Evolutionary conservation across 2,113 vertebrate genomes (phyloP).

Genomic region (Engystomops pustulosus): DNA sequence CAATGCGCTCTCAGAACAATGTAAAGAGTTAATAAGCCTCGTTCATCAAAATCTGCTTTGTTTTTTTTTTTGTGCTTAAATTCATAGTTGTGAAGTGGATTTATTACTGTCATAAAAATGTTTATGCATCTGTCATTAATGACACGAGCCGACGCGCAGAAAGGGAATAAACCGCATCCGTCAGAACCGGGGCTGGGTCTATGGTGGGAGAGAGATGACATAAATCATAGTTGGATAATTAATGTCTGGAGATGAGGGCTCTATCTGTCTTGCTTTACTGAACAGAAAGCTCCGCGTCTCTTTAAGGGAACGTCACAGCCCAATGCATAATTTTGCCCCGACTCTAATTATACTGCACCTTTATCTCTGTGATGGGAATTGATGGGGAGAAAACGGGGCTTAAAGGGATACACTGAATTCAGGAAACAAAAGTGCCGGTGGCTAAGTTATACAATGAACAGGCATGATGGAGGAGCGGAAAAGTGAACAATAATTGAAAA

Average conservation of each 20-base stretch:
- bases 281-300: background rate
- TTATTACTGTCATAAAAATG: conserved; percentile 34
- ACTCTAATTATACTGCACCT: background rate
- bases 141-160: background rate
- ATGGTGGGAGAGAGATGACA: background rate
- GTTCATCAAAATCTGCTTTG: conserved; percentile 3
- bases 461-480: background rate
- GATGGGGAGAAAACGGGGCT: background rate
- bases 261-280: background rate
- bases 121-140: conserved; percentile 33
- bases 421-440: too few species aligned
- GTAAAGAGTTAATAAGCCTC: conserved; percentile 14
- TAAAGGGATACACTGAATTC: background rate
- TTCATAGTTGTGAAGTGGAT: conserved; percentile 15
- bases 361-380: background rate
- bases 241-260: conserved; percentile 5
- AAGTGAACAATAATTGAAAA: background rate
- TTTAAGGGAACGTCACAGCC: background rate
- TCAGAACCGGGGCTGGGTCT: background rate
- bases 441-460: background rate
- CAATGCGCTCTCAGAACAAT: conserved; percentile 9
- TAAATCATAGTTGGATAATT: conserved; percentile 23
- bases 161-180: background rate
- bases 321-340: background rate
- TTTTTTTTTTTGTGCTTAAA: conserved; percentile 7